Evolutionary conservation across 2,113 vertebrate species (phyloP), one percentile per base, ranked within the genome.

Genomic region (Ibidorhyncha struthersii): DNA sequence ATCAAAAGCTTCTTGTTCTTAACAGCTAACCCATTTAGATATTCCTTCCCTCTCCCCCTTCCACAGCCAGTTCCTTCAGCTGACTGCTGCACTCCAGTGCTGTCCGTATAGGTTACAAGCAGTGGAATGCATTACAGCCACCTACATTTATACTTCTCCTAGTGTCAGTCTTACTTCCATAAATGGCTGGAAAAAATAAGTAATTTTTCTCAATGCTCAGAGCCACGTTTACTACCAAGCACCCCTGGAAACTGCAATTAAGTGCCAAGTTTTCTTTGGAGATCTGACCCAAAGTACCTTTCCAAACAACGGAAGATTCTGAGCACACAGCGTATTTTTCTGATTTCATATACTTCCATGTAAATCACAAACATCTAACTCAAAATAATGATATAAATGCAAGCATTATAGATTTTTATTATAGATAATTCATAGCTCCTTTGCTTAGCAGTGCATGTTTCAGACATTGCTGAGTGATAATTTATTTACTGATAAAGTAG

Each of bases 1-100:
- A 95, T 97, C 93, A 97, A 97, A 97, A 97, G 95, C 96, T 94
- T 96, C 93, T 97, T 97, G 96, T 97, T 97, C 96, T 59, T 90
- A 96, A 97, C 95, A 96, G 95, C 72, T 93, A 97, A 89, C 92
- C 94, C 85, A 92, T 96, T 97, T 95, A 97, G 92, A 83, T 95
- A 95, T 93, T 90, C 50, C 67, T 90, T 95, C 88, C 15, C 20
- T 82, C 66, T 91, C 55, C 63, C 12, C 45, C 41, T 81, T 90
- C 88, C 58, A 61, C 83, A 86, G 38, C 3, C 9, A 74, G 41
- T 59, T 93, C 67, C 63, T 92, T 73, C 92, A 76, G 74, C 92
- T 94, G 82, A 65, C 92, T 97, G 88, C 93, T 93, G 82, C 78
- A 72, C 91, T 94, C 72, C 93, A 78, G 50, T 19, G 40, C 78